A percentile compares a stretch with the other conserved stretches of the same genome.
phyloP scores from a whole-genome alignment of 2,113 vertebrate species.

The Ceratotherium simum region DNA sequence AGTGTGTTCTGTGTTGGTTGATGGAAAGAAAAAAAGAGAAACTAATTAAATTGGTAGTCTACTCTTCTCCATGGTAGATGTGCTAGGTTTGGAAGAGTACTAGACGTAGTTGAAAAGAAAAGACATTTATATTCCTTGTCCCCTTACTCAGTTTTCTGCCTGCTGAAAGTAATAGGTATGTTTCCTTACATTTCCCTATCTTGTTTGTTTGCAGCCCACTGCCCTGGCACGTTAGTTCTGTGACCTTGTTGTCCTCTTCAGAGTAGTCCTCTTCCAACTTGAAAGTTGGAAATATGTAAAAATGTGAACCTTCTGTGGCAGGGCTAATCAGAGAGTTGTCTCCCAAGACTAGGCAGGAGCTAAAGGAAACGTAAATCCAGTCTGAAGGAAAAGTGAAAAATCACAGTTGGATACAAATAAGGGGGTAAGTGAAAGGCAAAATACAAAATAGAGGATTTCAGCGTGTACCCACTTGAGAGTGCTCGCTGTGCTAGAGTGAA shows the following conservation, averaged over 20 bases:
- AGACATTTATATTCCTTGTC: not conserved
- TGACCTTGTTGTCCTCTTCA: slow-evolving; percentile 24
- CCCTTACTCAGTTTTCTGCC: slow-evolving; percentile 9
- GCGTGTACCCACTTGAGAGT: slow-evolving; percentile 77
- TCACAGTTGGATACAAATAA: not conserved
- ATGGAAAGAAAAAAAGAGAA: slow-evolving; percentile 53
- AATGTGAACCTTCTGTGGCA: not conserved
- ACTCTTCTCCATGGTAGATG: not conserved
- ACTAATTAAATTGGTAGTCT: not conserved
- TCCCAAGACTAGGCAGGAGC: not conserved
- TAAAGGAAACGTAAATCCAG: slow-evolving; percentile 40
- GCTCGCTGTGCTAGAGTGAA: slow-evolving; percentile 85
- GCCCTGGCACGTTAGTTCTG: not conserved
- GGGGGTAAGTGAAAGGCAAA: not conserved
- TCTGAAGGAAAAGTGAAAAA: slow-evolving; percentile 62
- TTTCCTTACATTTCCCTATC: not conserved
- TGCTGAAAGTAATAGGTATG: not conserved
- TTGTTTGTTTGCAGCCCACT: slow-evolving; percentile 35
- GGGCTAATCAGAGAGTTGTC: slow-evolving; percentile 23
- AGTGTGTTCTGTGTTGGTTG: slow-evolving; percentile 25
- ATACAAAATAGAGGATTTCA: slow-evolving; percentile 58
- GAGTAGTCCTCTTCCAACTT: not conserved
- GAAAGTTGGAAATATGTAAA: slow-evolving; percentile 50
- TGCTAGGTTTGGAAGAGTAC: slow-evolving; percentile 23
- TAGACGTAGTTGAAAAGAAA: not conserved